phyloP scores from a whole-genome alignment of 2,888 invertebrate species.

The Anoplius nigerrimus region DNA sequence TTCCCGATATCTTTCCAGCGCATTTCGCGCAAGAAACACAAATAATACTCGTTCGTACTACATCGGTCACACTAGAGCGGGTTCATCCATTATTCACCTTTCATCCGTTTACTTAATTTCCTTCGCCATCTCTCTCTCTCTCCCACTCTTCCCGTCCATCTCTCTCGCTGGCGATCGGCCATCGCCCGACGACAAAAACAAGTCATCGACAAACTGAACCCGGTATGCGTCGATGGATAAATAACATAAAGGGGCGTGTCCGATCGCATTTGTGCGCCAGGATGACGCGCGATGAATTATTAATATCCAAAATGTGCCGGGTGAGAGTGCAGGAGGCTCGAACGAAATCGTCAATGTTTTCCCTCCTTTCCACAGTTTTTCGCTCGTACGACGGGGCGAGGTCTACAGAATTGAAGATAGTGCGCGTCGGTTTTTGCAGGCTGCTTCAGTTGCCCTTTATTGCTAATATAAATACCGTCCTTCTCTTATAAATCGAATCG shows the following conservation, averaged over 20 bases:
- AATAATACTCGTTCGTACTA: constrained; percentile 23
- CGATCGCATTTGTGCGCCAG: too few relatives aligned
- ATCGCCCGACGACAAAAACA: neutral
- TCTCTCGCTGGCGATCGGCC: too few relatives aligned
- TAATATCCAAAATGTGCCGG: neutral
- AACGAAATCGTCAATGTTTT: neutral
- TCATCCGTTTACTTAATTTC: constrained; percentile 33
- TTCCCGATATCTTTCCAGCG: too few relatives aligned
- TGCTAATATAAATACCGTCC: constrained; percentile 64
- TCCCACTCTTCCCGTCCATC: too few relatives aligned
- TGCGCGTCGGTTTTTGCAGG: neutral
- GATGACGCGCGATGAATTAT: constrained; percentile 6
- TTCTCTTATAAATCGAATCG: constrained; percentile 56
- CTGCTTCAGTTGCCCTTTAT: constrained; percentile 44
- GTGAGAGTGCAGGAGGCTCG: neutral
- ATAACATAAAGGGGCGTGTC: too few relatives aligned
- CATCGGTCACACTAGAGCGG: constrained; percentile 24
- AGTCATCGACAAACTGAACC: too few relatives aligned
- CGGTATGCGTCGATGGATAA: too few relatives aligned
- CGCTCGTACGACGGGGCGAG: too few relatives aligned
- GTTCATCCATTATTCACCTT: constrained; percentile 47
- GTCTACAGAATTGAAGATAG: neutral
- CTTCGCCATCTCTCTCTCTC: constrained; percentile 28
- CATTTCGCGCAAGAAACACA: constrained; percentile 12
- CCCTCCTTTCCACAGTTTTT: too few relatives aligned